These are phyloP conservation scores for Cheirogaleus medius DNA, from an alignment of 2,113 vertebrate genomes.

Conservation along the genomic window DNA sequence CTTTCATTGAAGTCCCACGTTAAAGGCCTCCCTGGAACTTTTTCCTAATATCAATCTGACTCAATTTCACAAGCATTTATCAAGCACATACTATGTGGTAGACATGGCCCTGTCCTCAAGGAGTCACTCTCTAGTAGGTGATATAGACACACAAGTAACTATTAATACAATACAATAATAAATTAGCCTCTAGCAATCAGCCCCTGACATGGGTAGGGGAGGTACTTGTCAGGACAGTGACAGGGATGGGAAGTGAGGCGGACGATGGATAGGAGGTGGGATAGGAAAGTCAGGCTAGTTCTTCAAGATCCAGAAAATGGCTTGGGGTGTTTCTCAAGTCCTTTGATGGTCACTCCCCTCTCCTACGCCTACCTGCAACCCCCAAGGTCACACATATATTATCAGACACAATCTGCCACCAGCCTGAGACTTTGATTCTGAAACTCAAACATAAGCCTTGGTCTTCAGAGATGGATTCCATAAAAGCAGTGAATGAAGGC, in stretches of 20 bases:
- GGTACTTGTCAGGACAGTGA: not conserved
- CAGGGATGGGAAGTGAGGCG: accelerated
- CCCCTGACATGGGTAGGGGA: not conserved
- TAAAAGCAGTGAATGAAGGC: not conserved
- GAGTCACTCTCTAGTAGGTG: not conserved
- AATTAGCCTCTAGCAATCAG: not conserved
- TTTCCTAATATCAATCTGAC: not conserved
- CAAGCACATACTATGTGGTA: not conserved
- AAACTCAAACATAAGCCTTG: not conserved
- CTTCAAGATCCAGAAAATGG: not conserved
- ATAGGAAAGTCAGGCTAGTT: not conserved
- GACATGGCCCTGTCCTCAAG: not conserved
- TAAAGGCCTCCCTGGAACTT: not conserved
- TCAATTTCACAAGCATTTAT: not conserved
- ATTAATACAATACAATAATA: too few species aligned
- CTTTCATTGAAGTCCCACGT: not conserved
- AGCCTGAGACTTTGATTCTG: not conserved
- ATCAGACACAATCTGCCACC: not conserved
- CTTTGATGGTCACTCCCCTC: not conserved
- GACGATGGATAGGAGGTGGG: not conserved
- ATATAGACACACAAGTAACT: accelerated
- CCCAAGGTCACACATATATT: not conserved
- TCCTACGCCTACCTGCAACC: not conserved
- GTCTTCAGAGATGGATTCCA: not conserved
- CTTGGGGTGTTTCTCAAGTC: not conserved